Percentiles rank a stretch among this genome's conserved stretches.
phyloP scores from a whole-genome alignment of 2,888 invertebrate species.

The Sarcophaga caerulescens region DNA sequence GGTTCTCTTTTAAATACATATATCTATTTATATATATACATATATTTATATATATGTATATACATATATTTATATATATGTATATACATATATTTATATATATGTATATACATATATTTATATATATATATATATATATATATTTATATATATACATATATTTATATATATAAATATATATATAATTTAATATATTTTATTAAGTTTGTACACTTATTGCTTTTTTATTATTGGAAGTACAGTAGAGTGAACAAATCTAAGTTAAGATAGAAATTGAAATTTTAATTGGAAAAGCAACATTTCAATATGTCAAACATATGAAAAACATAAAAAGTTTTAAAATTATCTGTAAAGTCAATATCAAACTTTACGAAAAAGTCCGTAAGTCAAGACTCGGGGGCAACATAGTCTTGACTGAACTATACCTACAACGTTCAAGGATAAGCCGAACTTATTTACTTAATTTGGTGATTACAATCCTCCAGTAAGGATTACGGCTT shows the following conservation, averaged over 20 bases:
- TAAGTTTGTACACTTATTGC: slow-evolving; percentile 61
- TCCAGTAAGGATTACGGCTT: too few relatives aligned
- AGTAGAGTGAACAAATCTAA: not conserved
- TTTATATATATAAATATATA: not conserved
- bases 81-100: not conserved
- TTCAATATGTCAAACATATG: too few relatives aligned
- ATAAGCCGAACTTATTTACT: too few relatives aligned
- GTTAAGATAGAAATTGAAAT: not conserved
- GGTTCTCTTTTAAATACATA: slow-evolving; percentile 13
- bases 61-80: too few relatives aligned
- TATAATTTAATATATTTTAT: slow-evolving; percentile 23
- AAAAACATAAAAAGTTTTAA: too few relatives aligned
- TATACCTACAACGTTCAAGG: too few relatives aligned
- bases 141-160: too few relatives aligned
- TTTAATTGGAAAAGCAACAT: not conserved
- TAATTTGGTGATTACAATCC: too few relatives aligned
- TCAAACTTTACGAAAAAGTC: too few relatives aligned
- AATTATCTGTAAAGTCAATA: too few relatives aligned
- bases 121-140: slow-evolving; percentile 8
- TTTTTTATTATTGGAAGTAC: slow-evolving; percentile 19
- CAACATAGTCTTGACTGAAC: too few relatives aligned
- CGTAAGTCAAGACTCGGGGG: too few relatives aligned
- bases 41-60: not conserved
- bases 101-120: not conserved
- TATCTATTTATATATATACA: slow-evolving; percentile 14